Percentiles rank a stretch among this genome's conserved stretches.
phyloP scores from a whole-genome alignment of 1,140 invertebrate genomes.

The Drosophila nasuta region DNA sequence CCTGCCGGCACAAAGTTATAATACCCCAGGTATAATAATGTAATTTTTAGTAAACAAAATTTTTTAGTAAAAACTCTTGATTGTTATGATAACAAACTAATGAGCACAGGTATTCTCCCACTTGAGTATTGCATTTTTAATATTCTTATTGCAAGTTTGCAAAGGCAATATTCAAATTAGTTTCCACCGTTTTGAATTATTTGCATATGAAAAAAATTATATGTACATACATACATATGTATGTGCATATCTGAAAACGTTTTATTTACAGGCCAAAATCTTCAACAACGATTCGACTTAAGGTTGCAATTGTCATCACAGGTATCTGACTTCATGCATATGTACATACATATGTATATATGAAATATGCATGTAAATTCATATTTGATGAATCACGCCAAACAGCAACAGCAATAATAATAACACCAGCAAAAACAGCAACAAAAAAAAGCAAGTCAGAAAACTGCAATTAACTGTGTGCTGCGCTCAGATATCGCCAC shows the following conservation, averaged over 20 bases:
- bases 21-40: too few relatives aligned
- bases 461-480: neutral
- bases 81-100: too few relatives aligned
- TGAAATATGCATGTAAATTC: slow-evolving; percentile 58
- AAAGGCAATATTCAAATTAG: too few relatives aligned
- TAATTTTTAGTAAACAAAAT: too few relatives aligned
- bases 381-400: slow-evolving; percentile 62
- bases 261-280: neutral
- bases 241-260: neutral
- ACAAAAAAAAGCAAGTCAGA: neutral
- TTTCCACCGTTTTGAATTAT: neutral
- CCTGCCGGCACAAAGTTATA: too few relatives aligned
- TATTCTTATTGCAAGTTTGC: too few relatives aligned
- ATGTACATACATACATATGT: neutral
- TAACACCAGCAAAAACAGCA: neutral
- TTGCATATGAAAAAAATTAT: neutral
- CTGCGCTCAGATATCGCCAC: neutral
- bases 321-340: slow-evolving; percentile 5
- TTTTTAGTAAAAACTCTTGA: too few relatives aligned
- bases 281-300: slow-evolving; percentile 1
- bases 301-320: neutral
- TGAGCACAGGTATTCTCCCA: too few relatives aligned
- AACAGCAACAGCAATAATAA: slow-evolving; percentile 41
- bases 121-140: too few relatives aligned
- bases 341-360: neutral